Percentiles rank a stretch among this genome's conserved stretches.
Conservation (phyloP, 2,113 vertebrate species). For the Sylvietta virens region DNA sequence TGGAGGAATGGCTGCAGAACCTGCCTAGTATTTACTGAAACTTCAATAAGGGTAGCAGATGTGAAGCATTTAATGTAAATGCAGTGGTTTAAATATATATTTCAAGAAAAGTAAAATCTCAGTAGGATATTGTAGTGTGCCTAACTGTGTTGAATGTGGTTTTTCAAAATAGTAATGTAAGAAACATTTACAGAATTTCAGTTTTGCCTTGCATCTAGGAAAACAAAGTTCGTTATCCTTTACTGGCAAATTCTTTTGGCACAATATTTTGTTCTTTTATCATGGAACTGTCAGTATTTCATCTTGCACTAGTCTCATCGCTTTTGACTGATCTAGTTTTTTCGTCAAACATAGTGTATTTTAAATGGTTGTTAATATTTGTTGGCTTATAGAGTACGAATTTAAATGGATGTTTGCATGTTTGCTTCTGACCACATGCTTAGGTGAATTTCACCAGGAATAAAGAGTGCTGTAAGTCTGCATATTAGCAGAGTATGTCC, state of each 20-base stretch:
- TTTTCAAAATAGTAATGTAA: background rate
- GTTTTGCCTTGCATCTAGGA: background rate
- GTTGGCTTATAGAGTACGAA: background rate
- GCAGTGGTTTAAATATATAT: background rate
- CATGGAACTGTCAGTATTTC: background rate
- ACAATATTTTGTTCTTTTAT: background rate
- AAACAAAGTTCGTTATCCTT: background rate
- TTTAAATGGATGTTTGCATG: background rate
- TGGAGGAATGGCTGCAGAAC: background rate
- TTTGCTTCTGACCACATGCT: background rate
- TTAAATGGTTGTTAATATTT: background rate
- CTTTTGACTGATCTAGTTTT: background rate
- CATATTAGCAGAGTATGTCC: background rate
- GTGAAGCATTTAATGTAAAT: background rate
- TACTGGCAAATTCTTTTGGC: background rate
- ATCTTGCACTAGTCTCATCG: background rate
- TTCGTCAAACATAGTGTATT: background rate
- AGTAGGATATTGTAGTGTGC: background rate
- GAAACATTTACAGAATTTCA: background rate
- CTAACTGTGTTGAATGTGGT: background rate
- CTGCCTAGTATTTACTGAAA: background rate
- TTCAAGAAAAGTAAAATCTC: background rate
- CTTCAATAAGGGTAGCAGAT: background rate
- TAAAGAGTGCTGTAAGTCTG: background rate
- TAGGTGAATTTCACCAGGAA: background rate